Evolutionary conservation across 2,888 invertebrate genomes (phyloP), one percentile per base, ranked within the genome.

Genomic region (Leuctra nigra): DNA sequence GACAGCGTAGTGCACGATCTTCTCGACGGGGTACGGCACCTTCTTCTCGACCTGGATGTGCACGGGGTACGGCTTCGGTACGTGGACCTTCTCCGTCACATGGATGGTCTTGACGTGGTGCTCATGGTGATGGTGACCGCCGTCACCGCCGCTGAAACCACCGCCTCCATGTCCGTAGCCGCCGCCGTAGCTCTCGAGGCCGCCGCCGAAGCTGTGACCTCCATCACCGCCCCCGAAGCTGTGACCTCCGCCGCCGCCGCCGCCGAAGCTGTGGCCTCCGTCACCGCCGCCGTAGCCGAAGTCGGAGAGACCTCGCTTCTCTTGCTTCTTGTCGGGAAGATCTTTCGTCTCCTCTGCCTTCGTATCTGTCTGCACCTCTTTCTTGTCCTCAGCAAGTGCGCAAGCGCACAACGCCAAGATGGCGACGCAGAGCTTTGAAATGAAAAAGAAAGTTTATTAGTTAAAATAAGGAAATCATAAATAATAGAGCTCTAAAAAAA

Each of bases 1-100:
- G 16, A 87, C 85, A 61, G 85, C 82, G 64, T 75, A 75, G 18
- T 80, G 73, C 18, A 79, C 75, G 46, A 75, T 77, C 70, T 71
- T 82, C 65, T 82, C 80, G 3, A 80, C 78, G 65, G 82, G 72
- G 66, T 77, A 86, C 1, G 66, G 66, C 1, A 68, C 65, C 22
- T 64, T 62, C 56, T 67, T 66, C 55, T 66, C 66, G 20, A 68
- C 63, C 20, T 61, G 63, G n/a, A 66, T 65, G 1, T 66, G 29
- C 2, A 79, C 78, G 60, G 77, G 77, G 22, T 76, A 71, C 39
- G 80, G 73, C 56, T 59, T 54, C 52, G 84, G 81, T 59, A 77
- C 74, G 1, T 84, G 78, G 25, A 75, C 73, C n/a, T 73, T 76
- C 61, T 75, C 75, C 58, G 74, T 74, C 14, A 59, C 56, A 18